Percentiles rank a stretch among this genome's conserved stretches.
Evolutionary conservation across 1,140 invertebrate genomes (phyloP).

Genomic region (Trichonephila clavata): DNA sequence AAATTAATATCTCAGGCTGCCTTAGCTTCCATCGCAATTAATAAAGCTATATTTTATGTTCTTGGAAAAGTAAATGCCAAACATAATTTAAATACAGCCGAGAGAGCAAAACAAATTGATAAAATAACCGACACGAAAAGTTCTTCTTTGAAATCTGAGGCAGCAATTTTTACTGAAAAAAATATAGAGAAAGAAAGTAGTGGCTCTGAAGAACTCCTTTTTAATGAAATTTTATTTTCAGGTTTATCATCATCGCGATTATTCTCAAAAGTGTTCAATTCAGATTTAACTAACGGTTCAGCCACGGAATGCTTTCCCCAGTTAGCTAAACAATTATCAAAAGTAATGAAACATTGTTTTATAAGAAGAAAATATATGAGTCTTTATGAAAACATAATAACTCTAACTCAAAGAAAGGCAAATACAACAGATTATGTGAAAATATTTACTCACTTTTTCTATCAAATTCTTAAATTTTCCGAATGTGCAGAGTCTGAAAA

Average conservation of each 20-base stretch:
- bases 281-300: slow-evolving; percentile 7
- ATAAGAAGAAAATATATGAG: slow-evolving; percentile 29
- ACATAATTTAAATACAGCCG: background rate
- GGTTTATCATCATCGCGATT: slow-evolving; percentile 51
- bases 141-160: background rate
- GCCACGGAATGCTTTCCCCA: slow-evolving; percentile 52
- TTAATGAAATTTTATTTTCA: slow-evolving; percentile 64
- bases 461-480: slow-evolving; percentile 47
- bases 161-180: background rate
- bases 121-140: background rate
- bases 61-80: slow-evolving; percentile 30
- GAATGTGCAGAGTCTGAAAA: slow-evolving; percentile 39
- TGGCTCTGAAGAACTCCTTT: slow-evolving; percentile 48
- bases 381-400: slow-evolving; percentile 35
- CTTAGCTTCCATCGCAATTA: slow-evolving; percentile 49
- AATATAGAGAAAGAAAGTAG: background rate
- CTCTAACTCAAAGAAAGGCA: slow-evolving; percentile 16
- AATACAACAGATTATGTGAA: slow-evolving; percentile 37
- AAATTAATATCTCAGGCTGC: slow-evolving; percentile 56
- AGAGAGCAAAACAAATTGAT: slow-evolving; percentile 7
- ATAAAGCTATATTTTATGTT: slow-evolving; percentile 60
- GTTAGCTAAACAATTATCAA: slow-evolving; percentile 44
- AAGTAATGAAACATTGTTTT: slow-evolving; percentile 59
- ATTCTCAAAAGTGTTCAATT: slow-evolving; percentile 56
- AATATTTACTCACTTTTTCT: slow-evolving; percentile 50